Base-by-base conservation (phyloP, 2,888 invertebrate genomes). In the Epistrophella euchroma region DNA sequence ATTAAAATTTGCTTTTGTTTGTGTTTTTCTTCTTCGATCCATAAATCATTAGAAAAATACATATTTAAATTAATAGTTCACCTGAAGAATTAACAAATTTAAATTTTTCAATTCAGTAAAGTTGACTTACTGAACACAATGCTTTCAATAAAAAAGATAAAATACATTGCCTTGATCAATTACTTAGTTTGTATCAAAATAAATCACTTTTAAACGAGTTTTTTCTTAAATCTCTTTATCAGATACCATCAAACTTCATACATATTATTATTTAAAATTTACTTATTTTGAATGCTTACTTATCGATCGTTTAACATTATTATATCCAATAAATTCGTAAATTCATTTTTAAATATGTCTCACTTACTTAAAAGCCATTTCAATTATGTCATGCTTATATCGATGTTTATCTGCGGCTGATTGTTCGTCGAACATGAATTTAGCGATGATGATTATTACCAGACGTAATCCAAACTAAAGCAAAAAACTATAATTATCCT, bases 401-500 rank as follows among this genome's bases (percentile, higher is more conserved):
- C 45, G 70, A 80, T 58, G 70, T 52, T 32, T 55, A 81, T 71
- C 62, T 76, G 13, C 35, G 15, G 7, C 32, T 55, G 22, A 71
- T 66, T 35, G 58, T n/a, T 17, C 32, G 15, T n/a, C n/a, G n/a
- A n/a, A 66, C 66, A 5, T 64, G 50, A 55, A 86, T 77, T 81
- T 62, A 70, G 62, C 68, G 55, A 70, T 82, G 55, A 70, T 82
- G 77, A 78, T 74, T 71, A 82, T 13, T 11, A 45, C 74, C 82
- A 74, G 73, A 77, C 77, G 55, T 77, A 74, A 77, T 74, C 77
- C 58, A 15, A 60, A 25, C 28, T 22, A 19, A 66, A 22, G 11
- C 43, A 64, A 75, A 85, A 73, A 77, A 43, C 73, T 52, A 62
- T 82, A 73, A 86, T 86, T 82, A 86, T 56, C 50, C 64, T 47